Base-by-base conservation (phyloP, 2,888 invertebrate species). In the Suillia variegata region DNA sequence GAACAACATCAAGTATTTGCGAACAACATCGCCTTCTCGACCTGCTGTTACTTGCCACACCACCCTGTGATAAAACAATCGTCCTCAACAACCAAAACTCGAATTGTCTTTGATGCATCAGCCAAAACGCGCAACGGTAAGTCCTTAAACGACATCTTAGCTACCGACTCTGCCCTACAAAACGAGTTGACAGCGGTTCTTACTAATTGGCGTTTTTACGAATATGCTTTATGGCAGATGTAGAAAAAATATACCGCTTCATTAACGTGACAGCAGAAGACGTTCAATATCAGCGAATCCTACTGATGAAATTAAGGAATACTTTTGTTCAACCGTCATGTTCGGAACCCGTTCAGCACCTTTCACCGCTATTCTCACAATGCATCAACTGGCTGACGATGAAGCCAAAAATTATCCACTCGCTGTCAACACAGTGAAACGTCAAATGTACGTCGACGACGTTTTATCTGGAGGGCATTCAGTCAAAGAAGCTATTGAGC, bases 71-170 rank as follows among this genome's bases (percentile, higher is more conserved):
- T 50, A 12, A 54, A 50, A 12, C 42, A 48, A 10, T 20, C 48
- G 10, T 38, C 54, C 13, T 51, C 45, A 50, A 54, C 38, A 17
- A 56, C 56, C 21, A 64, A 56, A 51, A 52, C 62, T 3, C 53
- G 65, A 2, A 54, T 63, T 2, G 61, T 64, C 1, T 63, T 63
- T 26, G 60, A 64, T 31, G 63, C 64, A 1, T 67, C 64, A 2
- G 26, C 57, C 31, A 26, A 49, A 31, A 61, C 69, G 89, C 56
- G 58, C 1, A 58, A 61, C 50, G 62, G 64, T 2, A 52, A 56
- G 13, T 58, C 61, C 4, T 53, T 65, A n/a, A 66, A 66, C 33
- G 58, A 64, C 4, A 33, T 63, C 22, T 52, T 65, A 0, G 47
- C 56, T 3, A 18, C 42, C 24, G 63, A 64, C 1, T 61, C 64